Conservation (phyloP, 2,797 vertebrate species). For the Melanotaenia boesemani region DNA sequence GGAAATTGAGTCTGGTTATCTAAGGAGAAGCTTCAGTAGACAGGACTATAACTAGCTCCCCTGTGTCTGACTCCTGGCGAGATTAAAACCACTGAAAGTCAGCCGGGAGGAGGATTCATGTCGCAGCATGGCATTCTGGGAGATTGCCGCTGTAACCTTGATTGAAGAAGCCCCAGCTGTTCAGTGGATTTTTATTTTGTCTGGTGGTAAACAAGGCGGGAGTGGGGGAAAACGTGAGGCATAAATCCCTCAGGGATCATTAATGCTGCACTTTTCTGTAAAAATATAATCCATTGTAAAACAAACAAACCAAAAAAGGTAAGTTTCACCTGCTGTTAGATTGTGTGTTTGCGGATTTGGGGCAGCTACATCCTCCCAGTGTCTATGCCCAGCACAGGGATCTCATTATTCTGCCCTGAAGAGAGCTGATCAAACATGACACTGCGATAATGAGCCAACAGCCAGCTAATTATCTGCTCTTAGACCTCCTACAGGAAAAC, state of each 20-base stretch:
- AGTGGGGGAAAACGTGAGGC: slow-evolving; percentile 17
- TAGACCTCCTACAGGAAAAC: slow-evolving; percentile 25
- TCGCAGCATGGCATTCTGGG: slow-evolving; percentile 51
- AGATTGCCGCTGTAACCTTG: slow-evolving; percentile 58
- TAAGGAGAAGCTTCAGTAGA: slow-evolving; percentile 19
- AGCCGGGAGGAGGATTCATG: slow-evolving; percentile 26
- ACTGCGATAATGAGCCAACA: slow-evolving; percentile 43
- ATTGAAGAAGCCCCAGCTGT: slow-evolving; percentile 60
- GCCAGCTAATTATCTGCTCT: slow-evolving; percentile 50
- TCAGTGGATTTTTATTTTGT: slow-evolving; percentile 23
- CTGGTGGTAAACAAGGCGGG: slow-evolving; percentile 22
- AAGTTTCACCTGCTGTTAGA: slow-evolving; percentile 22
- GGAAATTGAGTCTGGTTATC: slow-evolving; percentile 51
- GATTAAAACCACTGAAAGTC: slow-evolving; percentile 57
- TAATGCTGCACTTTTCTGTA: slow-evolving; percentile 9
- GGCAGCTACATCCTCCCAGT: slow-evolving; percentile 12
- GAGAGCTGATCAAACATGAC: slow-evolving; percentile 56
- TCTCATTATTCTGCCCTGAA: slow-evolving; percentile 59
- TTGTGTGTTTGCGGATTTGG: slow-evolving; percentile 9
- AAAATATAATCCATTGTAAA: slow-evolving; percentile 1
- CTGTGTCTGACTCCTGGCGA: slow-evolving; percentile 29
- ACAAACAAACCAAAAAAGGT: not conserved
- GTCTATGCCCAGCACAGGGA: slow-evolving; percentile 28
- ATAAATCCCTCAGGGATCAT: slow-evolving; percentile 19
- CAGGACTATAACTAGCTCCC: slow-evolving; percentile 25